Evolutionary conservation across 2,888 invertebrate species (phyloP), one percentile per base, ranked within the genome.

Genomic region (Seira musarum): DNA sequence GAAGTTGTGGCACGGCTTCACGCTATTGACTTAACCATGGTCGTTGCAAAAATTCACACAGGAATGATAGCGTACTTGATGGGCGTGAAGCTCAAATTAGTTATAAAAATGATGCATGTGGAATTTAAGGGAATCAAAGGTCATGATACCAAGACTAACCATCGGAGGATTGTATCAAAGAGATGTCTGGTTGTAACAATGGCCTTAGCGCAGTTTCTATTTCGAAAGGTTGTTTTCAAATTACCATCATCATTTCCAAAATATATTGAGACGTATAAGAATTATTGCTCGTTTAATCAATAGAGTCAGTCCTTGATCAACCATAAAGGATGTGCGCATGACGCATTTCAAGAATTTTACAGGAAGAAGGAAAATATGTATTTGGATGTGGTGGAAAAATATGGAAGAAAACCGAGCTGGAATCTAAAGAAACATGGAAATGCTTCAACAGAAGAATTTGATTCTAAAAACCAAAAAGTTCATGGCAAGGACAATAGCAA

Each of bases 141-240:
- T 21, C 30, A 70, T 2, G 22, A 19, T 3, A 24, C 13, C 2
- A 1, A 13, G 35, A 30, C 30, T 1, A 24, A 21, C 5, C 1
- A 60, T 15, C 57, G 60, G 30, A 24, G 17, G 30, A 1, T 2
- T 10, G 25, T 46, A 21, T 3, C 24, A 15, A 35, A n/a, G 24
- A 21, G 53, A n/a, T 24, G 22, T n/a, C 25, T 70, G 8, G 49
- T 53, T 1, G 70, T 70, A 5, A 19, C 19, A 1, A 57, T 70
- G 70, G 60, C 57, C n/a, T 17, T 70, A 17, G 60, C 30, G 60
- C 60, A 70, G 30, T 70, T 70, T 49, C 22, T 70, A 2, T 8
- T 60, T 1, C 17, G 25, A 19, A n/a, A 30, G n/a, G n/a, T n/a
- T n/a, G n/a, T n/a, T n/a, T n/a, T n/a, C n/a, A n/a, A n/a, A n/a